Evolutionary conservation across 2,888 invertebrate species (phyloP), one percentile per base, ranked within the genome.

Genomic region (Linhomoeus sp.): DNA sequence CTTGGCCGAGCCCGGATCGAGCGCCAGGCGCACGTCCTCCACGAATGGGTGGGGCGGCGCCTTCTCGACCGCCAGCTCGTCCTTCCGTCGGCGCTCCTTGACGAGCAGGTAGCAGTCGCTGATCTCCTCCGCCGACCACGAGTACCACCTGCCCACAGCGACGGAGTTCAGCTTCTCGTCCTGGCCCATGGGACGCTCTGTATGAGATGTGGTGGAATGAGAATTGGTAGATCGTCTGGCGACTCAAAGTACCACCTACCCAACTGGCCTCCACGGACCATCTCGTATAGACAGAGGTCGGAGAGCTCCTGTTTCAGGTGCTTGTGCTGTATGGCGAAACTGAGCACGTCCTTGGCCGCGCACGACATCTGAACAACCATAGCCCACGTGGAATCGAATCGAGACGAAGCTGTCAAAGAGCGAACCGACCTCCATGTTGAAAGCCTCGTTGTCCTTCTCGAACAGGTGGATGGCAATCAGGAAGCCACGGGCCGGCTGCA

Each of bases 381-480:
- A 33, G 9, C 15, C 33, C 9, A 12, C 33, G 12, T 33, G 9
- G 33, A 9, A 33, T 12, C 12, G 9, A 33, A 9, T 12, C 15
- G 12, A 9, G 33, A 12, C 9, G 9, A 33, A 9, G 15, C 15
- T 15, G 12, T 15, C 33, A 33, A 38, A n/a, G n/a, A 9, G 19
- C 7, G 7, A 7, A 38, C n/a, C n/a, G 7, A 40, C 40, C 47
- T 58, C 54, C 2, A 56, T 57, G 49, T 62, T 62, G 53, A 62
- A 62, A 23, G 58, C 54, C 41, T 53, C 51, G 47, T 62, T 62
- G 38, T 62, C 61, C 38, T 54, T 53, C 41, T 56, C 53, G 54
- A 56, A 58, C 17, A 63, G 46, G 49, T 59, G 59, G 19, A 62
- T 54, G 2, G 61, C 48, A 2, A 60, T 53, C n/a, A 62, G 53